Conservation (phyloP, 2,888 invertebrate species). For the Ellobium chinense region DNA sequence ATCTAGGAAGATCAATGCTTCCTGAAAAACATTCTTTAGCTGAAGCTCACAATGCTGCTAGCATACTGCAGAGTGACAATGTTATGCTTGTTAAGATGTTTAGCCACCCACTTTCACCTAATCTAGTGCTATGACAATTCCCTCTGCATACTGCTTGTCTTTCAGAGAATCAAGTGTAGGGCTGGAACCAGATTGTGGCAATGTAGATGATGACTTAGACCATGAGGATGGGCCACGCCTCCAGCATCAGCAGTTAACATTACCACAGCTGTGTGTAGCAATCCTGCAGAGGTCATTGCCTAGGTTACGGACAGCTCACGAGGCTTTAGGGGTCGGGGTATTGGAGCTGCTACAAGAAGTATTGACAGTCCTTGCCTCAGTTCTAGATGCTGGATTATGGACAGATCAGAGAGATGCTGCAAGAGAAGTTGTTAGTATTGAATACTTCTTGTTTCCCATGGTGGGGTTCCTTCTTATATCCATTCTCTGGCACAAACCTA, state of each 20-base stretch:
- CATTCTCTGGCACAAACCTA: no score
- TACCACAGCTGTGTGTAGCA: constrained; percentile 74
- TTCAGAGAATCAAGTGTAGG: constrained; percentile 61
- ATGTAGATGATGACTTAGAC: constrained; percentile 63
- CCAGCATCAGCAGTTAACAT: constrained; percentile 73
- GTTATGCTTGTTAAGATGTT: no score
- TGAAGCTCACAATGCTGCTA: no score
- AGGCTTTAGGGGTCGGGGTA: constrained; percentile 57
- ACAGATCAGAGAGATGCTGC: constrained; percentile 69
- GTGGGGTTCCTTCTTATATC: no score
- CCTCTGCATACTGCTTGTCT: no score
- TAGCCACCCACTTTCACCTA: no score
- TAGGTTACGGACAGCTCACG: constrained; percentile 61
- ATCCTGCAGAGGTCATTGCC: constrained; percentile 69
- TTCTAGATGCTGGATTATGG: constrained; percentile 68
- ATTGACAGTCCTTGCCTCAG: constrained; percentile 57
- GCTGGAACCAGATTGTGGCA: constrained; percentile 52
- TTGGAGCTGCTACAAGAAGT: constrained; percentile 64
- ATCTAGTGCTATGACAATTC: no score
- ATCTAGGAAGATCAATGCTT: no score
- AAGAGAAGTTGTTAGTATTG: constrained; percentile 66
- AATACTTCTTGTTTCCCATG: not conserved
- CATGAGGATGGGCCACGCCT: constrained; percentile 69
- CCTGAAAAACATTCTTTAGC: no score
- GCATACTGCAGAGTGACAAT: no score